Percentiles rank a stretch among this genome's conserved stretches.
These are phyloP conservation scores for Acanthiza pusilla DNA, from an alignment of 2,797 vertebrate genomes.

Conservation along the genomic window DNA sequence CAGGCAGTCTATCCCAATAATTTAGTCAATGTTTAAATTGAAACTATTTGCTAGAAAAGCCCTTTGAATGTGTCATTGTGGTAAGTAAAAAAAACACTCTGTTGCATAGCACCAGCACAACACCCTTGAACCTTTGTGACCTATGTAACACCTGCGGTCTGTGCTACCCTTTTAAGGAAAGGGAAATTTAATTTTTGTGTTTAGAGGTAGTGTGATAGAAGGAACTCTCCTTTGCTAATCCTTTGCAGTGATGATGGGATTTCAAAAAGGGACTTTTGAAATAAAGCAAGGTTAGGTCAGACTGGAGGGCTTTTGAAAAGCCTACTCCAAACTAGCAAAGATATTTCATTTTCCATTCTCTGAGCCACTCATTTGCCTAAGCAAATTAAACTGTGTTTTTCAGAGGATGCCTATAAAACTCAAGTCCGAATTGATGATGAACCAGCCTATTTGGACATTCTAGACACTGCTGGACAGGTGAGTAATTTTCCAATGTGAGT, in stretches of 20 bases:
- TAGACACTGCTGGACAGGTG: slow-evolving; percentile 77
- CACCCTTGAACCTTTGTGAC: not conserved
- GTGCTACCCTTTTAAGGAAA: not conserved
- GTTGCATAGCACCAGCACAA: not conserved
- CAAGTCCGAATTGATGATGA: slow-evolving; percentile 74
- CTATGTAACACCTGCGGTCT: not conserved
- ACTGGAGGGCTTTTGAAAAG: not conserved
- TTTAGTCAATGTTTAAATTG: not conserved
- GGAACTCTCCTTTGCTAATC: not conserved
- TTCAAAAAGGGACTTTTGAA: not conserved
- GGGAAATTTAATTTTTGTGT: not conserved
- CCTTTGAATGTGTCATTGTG: not conserved
- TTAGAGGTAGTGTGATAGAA: not conserved
- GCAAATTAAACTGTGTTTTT: slow-evolving; percentile 5
- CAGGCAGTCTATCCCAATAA: not conserved
- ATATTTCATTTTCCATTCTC: not conserved
- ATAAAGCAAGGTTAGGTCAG: not conserved
- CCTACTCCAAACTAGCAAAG: not conserved
- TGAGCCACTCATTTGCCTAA: not conserved
- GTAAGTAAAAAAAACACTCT: not conserved
- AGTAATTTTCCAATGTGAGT: not conserved
- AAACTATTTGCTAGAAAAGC: not conserved
- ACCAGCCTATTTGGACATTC: slow-evolving; percentile 74
- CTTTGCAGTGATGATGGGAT: not conserved
- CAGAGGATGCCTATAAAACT: slow-evolving; percentile 79